Evolutionary conservation across 2,113 vertebrate species (phyloP).

Genomic region (Melanostigma gelatinosum): DNA sequence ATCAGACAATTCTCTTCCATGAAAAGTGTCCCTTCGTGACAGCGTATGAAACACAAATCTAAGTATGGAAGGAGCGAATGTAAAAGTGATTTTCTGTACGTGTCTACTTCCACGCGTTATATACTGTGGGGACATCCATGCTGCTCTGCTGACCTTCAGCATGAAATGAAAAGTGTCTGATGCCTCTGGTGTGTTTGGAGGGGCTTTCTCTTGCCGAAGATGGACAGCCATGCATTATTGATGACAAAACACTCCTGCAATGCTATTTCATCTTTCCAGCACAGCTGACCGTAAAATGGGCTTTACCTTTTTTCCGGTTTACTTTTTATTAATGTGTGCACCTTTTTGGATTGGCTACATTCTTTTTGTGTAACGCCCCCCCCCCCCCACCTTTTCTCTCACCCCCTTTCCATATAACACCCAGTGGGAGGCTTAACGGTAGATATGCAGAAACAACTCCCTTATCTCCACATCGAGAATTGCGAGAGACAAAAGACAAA

Average conservation of each 20-base stretch:
- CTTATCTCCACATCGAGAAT: constrained; percentile 56
- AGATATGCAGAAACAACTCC: constrained; percentile 61
- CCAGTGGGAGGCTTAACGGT: constrained; percentile 57
- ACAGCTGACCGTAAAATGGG: constrained; percentile 56
- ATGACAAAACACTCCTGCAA: constrained; percentile 80
- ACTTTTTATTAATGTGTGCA: constrained; percentile 31
- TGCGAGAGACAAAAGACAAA: constrained; percentile 63
- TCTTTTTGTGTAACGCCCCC: constrained; percentile 38
- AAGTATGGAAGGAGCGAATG: neutral
- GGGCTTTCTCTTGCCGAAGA: constrained; percentile 77
- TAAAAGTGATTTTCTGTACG: neutral
- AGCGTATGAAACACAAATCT: neutral
- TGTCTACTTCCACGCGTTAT: constrained; percentile 43
- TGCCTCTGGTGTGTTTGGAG: constrained; percentile 77
- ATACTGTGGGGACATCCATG: constrained; percentile 57
- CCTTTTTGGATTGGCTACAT: constrained; percentile 30
- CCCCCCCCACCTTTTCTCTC: neutral
- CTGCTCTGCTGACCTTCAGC: constrained; percentile 77
- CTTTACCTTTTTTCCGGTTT: constrained; percentile 49
- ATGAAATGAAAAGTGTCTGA: constrained; percentile 79
- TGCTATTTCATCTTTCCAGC: constrained; percentile 74
- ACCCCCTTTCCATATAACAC: constrained; percentile 28
- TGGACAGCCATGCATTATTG: constrained; percentile 82
- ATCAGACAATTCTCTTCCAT: constrained; percentile 3
- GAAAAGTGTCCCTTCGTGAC: neutral